These are phyloP conservation scores for Amniataba percoides DNA, from an alignment of 2,797 vertebrate species.

Conservation along the genomic window DNA sequence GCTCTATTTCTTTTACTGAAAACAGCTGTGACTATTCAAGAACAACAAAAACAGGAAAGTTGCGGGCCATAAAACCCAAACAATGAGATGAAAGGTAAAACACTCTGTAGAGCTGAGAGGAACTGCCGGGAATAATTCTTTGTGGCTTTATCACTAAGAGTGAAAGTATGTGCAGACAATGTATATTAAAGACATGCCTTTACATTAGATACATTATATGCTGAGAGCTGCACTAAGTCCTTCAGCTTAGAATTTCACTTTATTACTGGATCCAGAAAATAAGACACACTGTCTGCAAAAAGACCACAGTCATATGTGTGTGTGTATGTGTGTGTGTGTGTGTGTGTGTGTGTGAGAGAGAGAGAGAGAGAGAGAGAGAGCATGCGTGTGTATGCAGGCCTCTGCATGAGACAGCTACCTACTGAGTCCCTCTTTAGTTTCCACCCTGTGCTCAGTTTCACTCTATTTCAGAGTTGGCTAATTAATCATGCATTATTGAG, in stretches of 20 bases:
- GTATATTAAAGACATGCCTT: too few species aligned
- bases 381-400: constrained; percentile 18
- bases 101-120: background rate
- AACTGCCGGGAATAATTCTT: background rate
- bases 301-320: background rate
- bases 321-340: constrained; percentile 16
- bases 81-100: background rate
- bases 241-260: background rate
- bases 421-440: constrained; percentile 78
- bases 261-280: constrained; percentile 7
- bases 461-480: constrained; percentile 83
- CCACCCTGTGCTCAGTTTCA: constrained; percentile 83
- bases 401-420: constrained; percentile 51
- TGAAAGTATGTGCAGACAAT: too few species aligned
- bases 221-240: background rate
- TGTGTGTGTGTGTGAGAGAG: constrained; percentile 42
- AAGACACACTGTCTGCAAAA: constrained; percentile 9
- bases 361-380: too few species aligned
- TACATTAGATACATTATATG: background rate
- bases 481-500: constrained; percentile 90
- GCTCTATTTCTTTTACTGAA: background rate
- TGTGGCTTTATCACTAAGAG: background rate
- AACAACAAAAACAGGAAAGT: background rate
- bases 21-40: background rate
- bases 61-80: background rate